Percentiles rank a stretch among this genome's conserved stretches.
Evolutionary conservation across 23 tunicate genomes (phyloP).

Genomic region (Pegea sp.): DNA sequence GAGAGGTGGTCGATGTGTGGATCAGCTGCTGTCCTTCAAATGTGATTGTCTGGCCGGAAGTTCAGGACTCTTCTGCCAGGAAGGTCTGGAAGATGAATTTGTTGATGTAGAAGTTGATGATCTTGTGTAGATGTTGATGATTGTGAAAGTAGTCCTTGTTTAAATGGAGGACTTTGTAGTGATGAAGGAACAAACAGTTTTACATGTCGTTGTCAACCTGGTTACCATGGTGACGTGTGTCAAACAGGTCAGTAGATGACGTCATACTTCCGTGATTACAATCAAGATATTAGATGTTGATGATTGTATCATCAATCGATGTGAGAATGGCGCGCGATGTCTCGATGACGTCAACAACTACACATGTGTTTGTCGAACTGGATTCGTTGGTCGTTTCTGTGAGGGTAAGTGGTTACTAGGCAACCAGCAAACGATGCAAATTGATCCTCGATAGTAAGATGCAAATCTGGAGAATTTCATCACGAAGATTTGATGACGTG

Average conservation of each 20-base stretch:
- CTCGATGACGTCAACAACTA: constrained; percentile 15
- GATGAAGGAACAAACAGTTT: constrained; percentile 22
- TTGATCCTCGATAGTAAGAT: not conserved
- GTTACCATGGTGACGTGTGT: constrained; percentile 31
- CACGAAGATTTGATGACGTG: not conserved
- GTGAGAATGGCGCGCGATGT: constrained; percentile 19
- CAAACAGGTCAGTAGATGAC: constrained; percentile 16
- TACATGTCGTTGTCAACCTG: constrained; percentile 28
- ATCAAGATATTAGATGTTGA: constrained; percentile 14
- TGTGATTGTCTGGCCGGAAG: constrained; percentile 45
- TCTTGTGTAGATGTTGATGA: constrained; percentile 29
- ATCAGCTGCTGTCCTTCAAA: constrained; percentile 10
- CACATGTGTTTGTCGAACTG: constrained; percentile 23
- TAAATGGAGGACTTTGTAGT: constrained; percentile 18
- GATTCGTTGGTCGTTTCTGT: constrained; percentile 34
- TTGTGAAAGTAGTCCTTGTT: constrained; percentile 37
- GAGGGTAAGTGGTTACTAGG: constrained; percentile 20
- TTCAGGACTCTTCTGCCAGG: constrained; percentile 29
- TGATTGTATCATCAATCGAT: constrained; percentile 18
- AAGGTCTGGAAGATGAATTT: constrained; percentile 5
- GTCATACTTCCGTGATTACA: not conserved
- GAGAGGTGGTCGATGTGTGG: constrained; percentile 23
- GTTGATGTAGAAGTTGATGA: not conserved
- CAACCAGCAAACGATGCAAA: not conserved
- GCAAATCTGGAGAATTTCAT: not conserved